Conservation (phyloP, 2,797 vertebrate genomes). For the Acipenser ruthenus region DNA sequence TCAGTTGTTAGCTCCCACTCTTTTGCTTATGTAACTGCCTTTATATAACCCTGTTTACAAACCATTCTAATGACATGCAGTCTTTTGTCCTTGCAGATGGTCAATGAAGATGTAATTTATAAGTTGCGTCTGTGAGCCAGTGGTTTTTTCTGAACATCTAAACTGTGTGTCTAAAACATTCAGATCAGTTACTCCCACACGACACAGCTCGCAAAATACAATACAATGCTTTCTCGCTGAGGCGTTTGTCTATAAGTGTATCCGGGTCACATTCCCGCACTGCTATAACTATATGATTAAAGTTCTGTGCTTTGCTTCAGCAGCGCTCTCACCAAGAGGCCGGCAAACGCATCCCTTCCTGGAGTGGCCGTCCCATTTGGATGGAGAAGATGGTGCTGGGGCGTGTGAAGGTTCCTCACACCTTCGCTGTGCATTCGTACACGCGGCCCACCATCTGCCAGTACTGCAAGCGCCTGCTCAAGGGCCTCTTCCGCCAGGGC, state of each 20-base stretch:
- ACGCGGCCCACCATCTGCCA: slow-evolving; percentile 93
- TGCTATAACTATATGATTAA: too few species aligned
- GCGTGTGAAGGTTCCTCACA: slow-evolving; percentile 91
- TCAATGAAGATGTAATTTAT: slow-evolving; percentile 42
- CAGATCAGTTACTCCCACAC: too few species aligned
- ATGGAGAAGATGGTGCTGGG: slow-evolving; percentile 97
- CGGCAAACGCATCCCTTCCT: slow-evolving; percentile 90
- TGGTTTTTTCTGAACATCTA: too few species aligned
- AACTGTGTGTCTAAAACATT: too few species aligned
- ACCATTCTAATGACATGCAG: slow-evolving; percentile 27
- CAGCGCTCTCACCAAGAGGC: slow-evolving; percentile 82
- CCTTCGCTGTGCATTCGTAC: slow-evolving; percentile 92
- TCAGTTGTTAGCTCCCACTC: slow-evolving; percentile 18
- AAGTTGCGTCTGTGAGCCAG: too few species aligned
- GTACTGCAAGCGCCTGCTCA: slow-evolving; percentile 90
- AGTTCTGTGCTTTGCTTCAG: slow-evolving; percentile 5
- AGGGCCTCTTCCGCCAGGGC: slow-evolving; percentile 93
- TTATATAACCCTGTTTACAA: slow-evolving; percentile 26
- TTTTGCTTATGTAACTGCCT: slow-evolving; percentile 35
- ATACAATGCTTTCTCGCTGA: too few species aligned
- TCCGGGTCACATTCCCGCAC: too few species aligned
- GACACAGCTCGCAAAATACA: too few species aligned
- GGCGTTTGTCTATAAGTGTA: too few species aligned
- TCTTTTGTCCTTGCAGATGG: slow-evolving; percentile 34
- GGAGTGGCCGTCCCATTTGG: slow-evolving; percentile 95